phyloP scores from a whole-genome alignment of 1,140 invertebrate species.

The Phenacoccus solenopsis region DNA sequence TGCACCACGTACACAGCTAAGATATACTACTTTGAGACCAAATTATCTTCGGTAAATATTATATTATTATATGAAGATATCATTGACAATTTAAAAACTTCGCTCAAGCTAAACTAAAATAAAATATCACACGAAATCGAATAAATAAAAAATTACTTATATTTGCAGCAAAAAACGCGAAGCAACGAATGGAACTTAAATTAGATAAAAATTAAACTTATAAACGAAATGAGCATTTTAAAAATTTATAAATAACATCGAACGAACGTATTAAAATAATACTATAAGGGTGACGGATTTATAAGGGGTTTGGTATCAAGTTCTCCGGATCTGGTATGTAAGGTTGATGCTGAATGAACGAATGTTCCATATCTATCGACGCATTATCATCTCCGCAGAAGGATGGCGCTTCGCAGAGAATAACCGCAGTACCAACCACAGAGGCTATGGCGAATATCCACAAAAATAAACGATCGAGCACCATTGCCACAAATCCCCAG shows the following conservation, averaged over 20 bases:
- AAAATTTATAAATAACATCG: not conserved
- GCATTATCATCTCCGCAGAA: constrained; percentile 80
- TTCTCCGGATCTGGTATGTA: constrained; percentile 37
- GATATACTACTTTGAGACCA: too few species aligned
- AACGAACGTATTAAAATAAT: not conserved
- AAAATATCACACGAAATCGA: not conserved
- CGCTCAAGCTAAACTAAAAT: not conserved
- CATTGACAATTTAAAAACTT: too few species aligned
- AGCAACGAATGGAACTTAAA: not conserved
- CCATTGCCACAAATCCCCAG: constrained; percentile 99
- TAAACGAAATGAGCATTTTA: not conserved
- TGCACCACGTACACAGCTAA: too few species aligned
- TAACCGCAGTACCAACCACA: constrained; percentile 73
- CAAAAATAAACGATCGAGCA: constrained; percentile 89
- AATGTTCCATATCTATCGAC: constrained; percentile 62
- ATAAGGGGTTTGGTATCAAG: not conserved
- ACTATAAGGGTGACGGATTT: not conserved
- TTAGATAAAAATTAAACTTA: not conserved
- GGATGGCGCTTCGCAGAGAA: constrained; percentile 78
- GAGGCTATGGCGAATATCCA: constrained; percentile 91
- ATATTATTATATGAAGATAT: too few species aligned
- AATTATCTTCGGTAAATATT: too few species aligned
- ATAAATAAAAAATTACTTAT: not conserved
- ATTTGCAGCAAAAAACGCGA: not conserved
- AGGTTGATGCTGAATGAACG: constrained; percentile 67